A percentile compares a stretch with the other conserved stretches of the same genome.
phyloP scores from a whole-genome alignment of 2,113 vertebrate species.

The Perca fluviatilis region DNA sequence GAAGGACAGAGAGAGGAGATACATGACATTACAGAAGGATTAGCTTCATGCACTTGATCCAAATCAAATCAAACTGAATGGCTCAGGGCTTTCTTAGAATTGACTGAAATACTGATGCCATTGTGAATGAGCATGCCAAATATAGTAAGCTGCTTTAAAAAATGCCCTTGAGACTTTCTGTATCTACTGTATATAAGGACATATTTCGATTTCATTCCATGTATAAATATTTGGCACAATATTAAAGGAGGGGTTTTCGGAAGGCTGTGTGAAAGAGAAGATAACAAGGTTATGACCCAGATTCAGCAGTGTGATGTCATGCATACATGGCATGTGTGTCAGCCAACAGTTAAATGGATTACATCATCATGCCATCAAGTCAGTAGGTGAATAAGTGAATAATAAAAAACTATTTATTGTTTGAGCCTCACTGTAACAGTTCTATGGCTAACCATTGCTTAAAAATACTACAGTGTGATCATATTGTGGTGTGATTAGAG shows the following conservation, averaged over 20 bases:
- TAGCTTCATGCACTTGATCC: background rate
- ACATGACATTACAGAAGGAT: slow-evolving; percentile 3
- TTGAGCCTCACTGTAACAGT: background rate
- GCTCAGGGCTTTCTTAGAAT: background rate
- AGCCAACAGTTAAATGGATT: slow-evolving; percentile 32
- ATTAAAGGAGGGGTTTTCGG: slow-evolving; percentile 33
- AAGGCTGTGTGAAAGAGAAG: slow-evolving; percentile 37
- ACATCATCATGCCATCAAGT: slow-evolving; percentile 41
- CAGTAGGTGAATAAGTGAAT: slow-evolving; percentile 29
- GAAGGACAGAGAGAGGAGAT: slow-evolving; percentile 32
- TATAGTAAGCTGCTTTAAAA: slow-evolving; percentile 16
- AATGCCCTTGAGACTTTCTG: background rate
- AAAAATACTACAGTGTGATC: slow-evolving; percentile 23
- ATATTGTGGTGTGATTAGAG: slow-evolving; percentile 14
- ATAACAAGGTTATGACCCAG: slow-evolving; percentile 62
- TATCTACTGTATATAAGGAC: background rate
- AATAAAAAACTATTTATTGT: slow-evolving; percentile 5
- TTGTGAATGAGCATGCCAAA: background rate
- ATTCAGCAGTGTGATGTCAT: slow-evolving; percentile 31
- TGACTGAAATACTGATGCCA: background rate
- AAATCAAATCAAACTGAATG: slow-evolving; percentile 4
- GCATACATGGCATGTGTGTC: slow-evolving; percentile 20
- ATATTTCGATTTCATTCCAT: slow-evolving; percentile 49
- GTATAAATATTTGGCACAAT: slow-evolving; percentile 30
- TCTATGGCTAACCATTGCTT: slow-evolving; percentile 17